Conservation (phyloP, 2,797 vertebrate species). For the Eulemur rubriventer region DNA sequence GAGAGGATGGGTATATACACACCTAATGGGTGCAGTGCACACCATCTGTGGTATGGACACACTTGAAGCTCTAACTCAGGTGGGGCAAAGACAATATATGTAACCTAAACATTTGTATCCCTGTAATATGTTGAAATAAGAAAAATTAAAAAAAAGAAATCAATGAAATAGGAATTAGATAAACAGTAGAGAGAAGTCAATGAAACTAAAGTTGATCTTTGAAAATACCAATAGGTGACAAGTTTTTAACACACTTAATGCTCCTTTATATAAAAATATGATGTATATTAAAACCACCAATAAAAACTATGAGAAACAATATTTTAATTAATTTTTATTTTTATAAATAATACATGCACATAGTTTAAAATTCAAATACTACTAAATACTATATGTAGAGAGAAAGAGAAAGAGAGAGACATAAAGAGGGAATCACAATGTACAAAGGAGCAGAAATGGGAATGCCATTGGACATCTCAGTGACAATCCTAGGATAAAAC, state of each 20-base stretch:
- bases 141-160: background rate
- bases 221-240: background rate
- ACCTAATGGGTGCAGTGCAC: too few species aligned
- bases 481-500: background rate
- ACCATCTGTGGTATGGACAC: too few species aligned
- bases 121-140: too few species aligned
- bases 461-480: background rate
- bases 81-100: too few species aligned
- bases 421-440: background rate
- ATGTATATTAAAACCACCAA: background rate
- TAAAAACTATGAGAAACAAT: background rate
- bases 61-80: too few species aligned
- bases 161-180: background rate
- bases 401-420: too few species aligned
- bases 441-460: background rate
- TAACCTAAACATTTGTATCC: too few species aligned
- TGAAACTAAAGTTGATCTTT: background rate
- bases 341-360: background rate
- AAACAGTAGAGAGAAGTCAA: background rate
- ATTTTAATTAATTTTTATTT: background rate
- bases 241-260: background rate
- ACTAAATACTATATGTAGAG: background rate
- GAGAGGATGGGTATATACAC: too few species aligned
- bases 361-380: background rate
- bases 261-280: background rate